These are phyloP conservation scores for Montipora efflorescens DNA, from an alignment of 64 coral and sea anemone genomes.

Conservation along the genomic window DNA sequence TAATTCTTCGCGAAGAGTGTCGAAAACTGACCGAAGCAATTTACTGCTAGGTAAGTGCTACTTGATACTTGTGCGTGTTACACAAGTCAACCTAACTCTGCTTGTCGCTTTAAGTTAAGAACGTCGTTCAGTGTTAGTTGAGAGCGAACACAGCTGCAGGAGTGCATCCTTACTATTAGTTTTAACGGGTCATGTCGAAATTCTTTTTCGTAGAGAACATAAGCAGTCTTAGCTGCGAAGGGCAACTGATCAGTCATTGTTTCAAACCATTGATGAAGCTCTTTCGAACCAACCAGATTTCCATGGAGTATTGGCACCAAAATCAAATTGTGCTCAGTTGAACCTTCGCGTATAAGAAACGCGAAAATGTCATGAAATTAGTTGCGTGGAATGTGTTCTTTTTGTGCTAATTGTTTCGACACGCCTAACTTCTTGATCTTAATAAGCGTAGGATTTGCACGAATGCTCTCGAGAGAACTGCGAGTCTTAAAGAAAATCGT, in stretches of 20 bases:
- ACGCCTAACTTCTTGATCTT: conserved; percentile 7
- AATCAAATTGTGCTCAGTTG: neutral
- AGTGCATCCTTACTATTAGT: neutral
- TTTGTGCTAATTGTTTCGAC: conserved; percentile 6
- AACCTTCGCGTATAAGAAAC: neutral
- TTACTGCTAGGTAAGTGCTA: conserved; percentile 28
- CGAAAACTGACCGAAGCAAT: neutral
- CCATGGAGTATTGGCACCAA: neutral
- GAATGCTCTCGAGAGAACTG: neutral
- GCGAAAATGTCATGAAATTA: neutral
- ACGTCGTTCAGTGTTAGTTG: neutral
- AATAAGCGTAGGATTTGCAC: neutral
- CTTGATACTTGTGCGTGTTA: neutral
- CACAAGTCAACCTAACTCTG: too few relatives aligned
- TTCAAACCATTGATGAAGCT: neutral
- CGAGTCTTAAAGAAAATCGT: neutral
- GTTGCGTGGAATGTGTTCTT: neutral
- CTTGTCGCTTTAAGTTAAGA: neutral
- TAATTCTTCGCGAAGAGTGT: neutral
- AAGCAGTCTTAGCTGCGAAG: too few relatives aligned
- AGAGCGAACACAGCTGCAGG: neutral
- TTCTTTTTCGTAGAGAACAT: too few relatives aligned
- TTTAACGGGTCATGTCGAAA: neutral
- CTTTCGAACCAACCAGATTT: neutral
- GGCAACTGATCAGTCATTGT: neutral